These are phyloP conservation scores for Hemibagrus wyckioides DNA, from an alignment of 2,113 vertebrate genomes.

Conservation along the genomic window DNA sequence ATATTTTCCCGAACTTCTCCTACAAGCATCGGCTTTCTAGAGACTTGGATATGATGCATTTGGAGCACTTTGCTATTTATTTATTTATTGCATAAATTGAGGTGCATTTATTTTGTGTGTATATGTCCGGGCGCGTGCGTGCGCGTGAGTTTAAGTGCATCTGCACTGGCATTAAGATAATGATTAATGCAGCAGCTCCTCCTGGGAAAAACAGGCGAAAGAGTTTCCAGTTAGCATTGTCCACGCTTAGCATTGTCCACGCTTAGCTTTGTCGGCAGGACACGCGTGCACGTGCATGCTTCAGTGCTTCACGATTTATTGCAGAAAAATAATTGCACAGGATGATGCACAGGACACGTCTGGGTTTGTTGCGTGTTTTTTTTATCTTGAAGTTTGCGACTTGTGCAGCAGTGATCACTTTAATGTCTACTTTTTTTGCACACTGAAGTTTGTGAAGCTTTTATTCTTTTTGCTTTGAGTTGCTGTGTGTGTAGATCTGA, in stretches of 20 bases:
- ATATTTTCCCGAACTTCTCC: neutral
- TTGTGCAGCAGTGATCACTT: neutral
- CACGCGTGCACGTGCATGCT: neutral
- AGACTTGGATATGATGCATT: neutral
- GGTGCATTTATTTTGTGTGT: neutral
- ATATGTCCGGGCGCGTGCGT: neutral
- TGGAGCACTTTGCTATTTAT: neutral
- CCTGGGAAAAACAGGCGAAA: neutral
- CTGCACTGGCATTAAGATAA: neutral
- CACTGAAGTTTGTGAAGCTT: neutral
- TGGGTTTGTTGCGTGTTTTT: neutral
- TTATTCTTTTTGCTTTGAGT: neutral
- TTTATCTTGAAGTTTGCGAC: neutral
- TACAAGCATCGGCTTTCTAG: neutral
- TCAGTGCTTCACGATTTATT: neutral
- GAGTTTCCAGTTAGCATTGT: neutral
- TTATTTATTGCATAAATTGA: neutral
- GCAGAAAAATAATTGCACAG: too few relatives aligned
- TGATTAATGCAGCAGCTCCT: neutral
- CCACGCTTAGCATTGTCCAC: neutral
- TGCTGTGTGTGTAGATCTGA: neutral
- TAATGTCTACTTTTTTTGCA: neutral
- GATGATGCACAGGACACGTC: neutral
- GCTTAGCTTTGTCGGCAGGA: neutral
- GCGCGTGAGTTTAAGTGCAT: neutral